Evolutionary conservation across 1,140 invertebrate genomes (phyloP).

Genomic region (Tetramorium parvispinum): DNA sequence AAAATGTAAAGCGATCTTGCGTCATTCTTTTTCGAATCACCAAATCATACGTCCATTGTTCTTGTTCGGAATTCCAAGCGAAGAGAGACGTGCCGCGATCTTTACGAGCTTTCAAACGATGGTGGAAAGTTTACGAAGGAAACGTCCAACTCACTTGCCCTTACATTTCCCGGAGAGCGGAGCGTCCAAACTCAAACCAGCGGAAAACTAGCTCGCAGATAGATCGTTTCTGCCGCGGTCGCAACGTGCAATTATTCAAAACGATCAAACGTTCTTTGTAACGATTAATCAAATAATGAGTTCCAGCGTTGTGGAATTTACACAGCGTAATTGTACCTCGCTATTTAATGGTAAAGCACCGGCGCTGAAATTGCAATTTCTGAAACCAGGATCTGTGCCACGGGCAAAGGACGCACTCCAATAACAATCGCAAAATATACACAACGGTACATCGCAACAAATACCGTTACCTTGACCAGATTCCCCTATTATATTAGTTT

Average conservation of each 20-base stretch:
- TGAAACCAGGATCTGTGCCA: background rate
- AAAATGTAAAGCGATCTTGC: background rate
- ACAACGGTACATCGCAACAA: background rate
- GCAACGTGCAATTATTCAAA: background rate
- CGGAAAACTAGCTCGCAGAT: slow-evolving; percentile 1
- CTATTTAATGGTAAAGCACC: background rate
- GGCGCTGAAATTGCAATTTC: slow-evolving; percentile 1
- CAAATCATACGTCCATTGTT: background rate
- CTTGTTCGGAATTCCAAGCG: background rate
- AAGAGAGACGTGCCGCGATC: slow-evolving; percentile 40
- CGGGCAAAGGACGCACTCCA: background rate
- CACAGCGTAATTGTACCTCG: background rate
- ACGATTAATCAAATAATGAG: slow-evolving; percentile 15
- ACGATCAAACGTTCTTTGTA: background rate
- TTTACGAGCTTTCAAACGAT: slow-evolving; percentile 75
- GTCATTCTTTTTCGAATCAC: background rate
- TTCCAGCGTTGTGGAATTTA: slow-evolving; percentile 19
- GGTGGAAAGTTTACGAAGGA: slow-evolving; percentile 78
- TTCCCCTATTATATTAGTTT: background rate
- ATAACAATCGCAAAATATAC: background rate
- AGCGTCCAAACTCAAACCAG: slow-evolving; percentile 35
- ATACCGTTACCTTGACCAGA: background rate
- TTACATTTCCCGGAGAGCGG: slow-evolving; percentile 70
- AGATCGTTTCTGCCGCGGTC: background rate
- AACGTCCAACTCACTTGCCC: slow-evolving; percentile 75